Evolutionary conservation across 2,797 vertebrate genomes (phyloP).

Genomic region (Heteromormyrus szaboi): DNA sequence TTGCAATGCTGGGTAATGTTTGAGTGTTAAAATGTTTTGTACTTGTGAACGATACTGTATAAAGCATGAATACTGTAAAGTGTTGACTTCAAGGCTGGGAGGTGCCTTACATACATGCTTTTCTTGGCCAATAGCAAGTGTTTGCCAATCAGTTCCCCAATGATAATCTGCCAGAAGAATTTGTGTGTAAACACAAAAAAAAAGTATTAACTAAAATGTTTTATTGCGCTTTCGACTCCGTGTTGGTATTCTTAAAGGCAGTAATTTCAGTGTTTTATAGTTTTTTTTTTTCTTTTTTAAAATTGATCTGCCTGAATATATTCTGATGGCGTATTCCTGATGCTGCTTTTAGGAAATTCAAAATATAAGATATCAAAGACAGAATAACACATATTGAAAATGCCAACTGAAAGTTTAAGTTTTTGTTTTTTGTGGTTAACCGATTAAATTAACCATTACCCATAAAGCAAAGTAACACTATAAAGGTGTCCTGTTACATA

Average conservation of each 20-base stretch:
- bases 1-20: not conserved
- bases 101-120: constrained; percentile 43
- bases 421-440: not conserved
- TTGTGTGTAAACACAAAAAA: not conserved
- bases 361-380: constrained; percentile 29
- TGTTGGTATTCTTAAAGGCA: not conserved
- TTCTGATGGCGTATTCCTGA: not conserved
- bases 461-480: constrained; percentile 5
- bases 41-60: not conserved
- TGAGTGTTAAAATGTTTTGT: not conserved
- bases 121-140: not conserved
- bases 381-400: constrained; percentile 23
- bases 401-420: not conserved
- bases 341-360: not conserved
- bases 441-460: not conserved
- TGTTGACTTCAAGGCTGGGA: constrained; percentile 18
- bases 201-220: not conserved
- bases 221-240: not conserved
- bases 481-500: constrained; percentile 5
- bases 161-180: not conserved
- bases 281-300: constrained; percentile 15
- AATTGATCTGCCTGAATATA: not conserved
- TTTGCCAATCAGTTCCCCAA: not conserved
- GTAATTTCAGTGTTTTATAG: constrained; percentile 16
- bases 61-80: constrained; percentile 26